Percentiles rank a stretch among this genome's conserved stretches.
phyloP scores from a whole-genome alignment of 2,113 vertebrate genomes.

The Noturus placidus region DNA sequence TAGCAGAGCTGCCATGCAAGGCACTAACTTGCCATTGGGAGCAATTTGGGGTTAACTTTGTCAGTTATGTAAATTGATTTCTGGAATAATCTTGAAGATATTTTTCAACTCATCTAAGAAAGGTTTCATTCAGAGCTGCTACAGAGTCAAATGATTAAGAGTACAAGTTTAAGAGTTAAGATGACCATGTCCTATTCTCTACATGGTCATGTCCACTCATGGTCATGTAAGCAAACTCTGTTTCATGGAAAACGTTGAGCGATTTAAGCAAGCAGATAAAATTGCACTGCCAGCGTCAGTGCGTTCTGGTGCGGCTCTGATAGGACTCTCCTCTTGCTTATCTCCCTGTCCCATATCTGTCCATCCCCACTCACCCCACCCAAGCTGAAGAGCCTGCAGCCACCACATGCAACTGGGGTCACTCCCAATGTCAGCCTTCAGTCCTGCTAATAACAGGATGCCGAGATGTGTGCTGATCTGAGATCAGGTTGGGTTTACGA shows the following conservation, averaged over 20 bases:
- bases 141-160: not conserved
- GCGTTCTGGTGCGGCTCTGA: conserved; percentile 55
- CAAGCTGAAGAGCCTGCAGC: conserved; percentile 58
- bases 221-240: conserved; percentile 38
- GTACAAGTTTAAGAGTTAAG: not conserved
- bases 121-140: not conserved
- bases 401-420: conserved; percentile 48
- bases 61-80: not conserved
- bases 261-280: conserved; percentile 65
- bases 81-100: not conserved
- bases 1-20: too few species aligned
- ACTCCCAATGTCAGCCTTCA: conserved; percentile 31
- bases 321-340: conserved; percentile 65
- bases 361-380: conserved; percentile 61
- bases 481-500: conserved; percentile 19
- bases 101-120: not conserved
- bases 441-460: not conserved
- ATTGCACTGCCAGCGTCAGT: conserved; percentile 35
- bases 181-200: not conserved
- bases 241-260: conserved; percentile 45
- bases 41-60: too few species aligned
- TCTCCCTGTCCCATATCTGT: conserved; percentile 61
- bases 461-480: conserved; percentile 17
- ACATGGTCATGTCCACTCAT: not conserved
- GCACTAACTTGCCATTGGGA: too few species aligned